Evolutionary conservation across 1,140 invertebrate species (phyloP).

Genomic region (Zeugodacus cucurbitae): DNA sequence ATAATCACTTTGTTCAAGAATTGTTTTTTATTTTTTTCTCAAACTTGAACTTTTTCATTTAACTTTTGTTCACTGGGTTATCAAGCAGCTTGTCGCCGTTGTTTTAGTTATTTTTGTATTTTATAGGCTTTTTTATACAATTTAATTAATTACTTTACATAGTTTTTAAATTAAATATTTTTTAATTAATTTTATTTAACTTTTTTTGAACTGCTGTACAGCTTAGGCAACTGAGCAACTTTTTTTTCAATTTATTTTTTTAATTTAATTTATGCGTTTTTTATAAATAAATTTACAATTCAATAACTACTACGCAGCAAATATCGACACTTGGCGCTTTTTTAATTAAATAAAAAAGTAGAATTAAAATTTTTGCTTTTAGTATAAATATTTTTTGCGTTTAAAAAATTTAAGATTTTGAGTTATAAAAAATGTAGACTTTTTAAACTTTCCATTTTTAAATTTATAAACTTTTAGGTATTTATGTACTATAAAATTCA

Average conservation of each 20-base stretch:
- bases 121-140: background rate
- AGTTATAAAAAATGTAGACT: background rate
- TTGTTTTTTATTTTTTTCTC: background rate
- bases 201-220: background rate
- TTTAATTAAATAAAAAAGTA: background rate
- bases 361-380: background rate
- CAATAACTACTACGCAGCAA: background rate
- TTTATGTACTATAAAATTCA: background rate
- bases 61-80: background rate
- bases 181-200: background rate
- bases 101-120: background rate
- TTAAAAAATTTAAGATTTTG: background rate
- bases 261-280: background rate
- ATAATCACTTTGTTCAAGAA: background rate
- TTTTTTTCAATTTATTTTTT: background rate
- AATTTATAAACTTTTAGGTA: background rate
- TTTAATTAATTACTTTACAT: background rate
- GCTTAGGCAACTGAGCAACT: background rate
- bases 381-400: background rate
- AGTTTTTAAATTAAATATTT: background rate
- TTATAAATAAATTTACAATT: background rate
- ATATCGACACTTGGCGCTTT: slow-evolving; percentile 12
- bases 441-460: background rate
- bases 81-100: background rate
- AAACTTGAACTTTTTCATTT: too few species aligned